These are phyloP conservation scores for Kryptopterus vitreolus DNA, from an alignment of 2,797 vertebrate species.

Conservation along the genomic window DNA sequence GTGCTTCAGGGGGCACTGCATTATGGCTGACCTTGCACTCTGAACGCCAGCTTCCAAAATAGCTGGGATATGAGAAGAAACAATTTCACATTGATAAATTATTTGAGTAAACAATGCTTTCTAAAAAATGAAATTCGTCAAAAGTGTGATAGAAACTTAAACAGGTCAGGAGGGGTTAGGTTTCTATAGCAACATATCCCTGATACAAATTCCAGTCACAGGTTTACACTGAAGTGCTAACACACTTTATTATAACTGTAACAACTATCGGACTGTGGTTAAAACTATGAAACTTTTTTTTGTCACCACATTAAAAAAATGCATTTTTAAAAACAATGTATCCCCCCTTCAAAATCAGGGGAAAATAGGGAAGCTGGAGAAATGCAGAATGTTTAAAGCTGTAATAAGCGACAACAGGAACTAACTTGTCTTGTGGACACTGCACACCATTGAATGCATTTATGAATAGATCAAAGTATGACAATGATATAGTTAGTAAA, in stretches of 20 bases:
- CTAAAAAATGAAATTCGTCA: too few relatives aligned
- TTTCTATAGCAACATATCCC: not conserved
- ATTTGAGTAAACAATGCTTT: too few relatives aligned
- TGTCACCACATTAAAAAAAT: not conserved
- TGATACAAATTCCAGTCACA: not conserved
- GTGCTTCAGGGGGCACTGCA: too few relatives aligned
- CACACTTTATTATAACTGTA: not conserved
- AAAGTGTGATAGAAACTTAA: too few relatives aligned
- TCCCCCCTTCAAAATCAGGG: not conserved
- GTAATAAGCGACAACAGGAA: not conserved
- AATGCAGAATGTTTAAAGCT: not conserved
- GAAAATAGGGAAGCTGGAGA: not conserved
- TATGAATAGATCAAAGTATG: not conserved
- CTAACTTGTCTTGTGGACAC: not conserved
- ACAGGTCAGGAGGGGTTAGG: not conserved
- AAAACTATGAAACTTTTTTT: too few relatives aligned
- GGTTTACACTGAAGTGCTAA: not conserved
- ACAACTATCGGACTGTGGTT: not conserved
- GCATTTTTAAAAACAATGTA: too few relatives aligned
- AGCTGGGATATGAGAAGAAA: too few relatives aligned
- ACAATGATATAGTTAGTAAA: not conserved
- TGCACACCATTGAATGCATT: not conserved
- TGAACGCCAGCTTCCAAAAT: too few relatives aligned
- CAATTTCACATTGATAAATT: too few relatives aligned
- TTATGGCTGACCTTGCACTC: too few relatives aligned